A percentile compares a stretch with the other conserved stretches of the same genome.
phyloP scores from a whole-genome alignment of 2,888 invertebrate genomes.

The Leptothorax acervorum region DNA sequence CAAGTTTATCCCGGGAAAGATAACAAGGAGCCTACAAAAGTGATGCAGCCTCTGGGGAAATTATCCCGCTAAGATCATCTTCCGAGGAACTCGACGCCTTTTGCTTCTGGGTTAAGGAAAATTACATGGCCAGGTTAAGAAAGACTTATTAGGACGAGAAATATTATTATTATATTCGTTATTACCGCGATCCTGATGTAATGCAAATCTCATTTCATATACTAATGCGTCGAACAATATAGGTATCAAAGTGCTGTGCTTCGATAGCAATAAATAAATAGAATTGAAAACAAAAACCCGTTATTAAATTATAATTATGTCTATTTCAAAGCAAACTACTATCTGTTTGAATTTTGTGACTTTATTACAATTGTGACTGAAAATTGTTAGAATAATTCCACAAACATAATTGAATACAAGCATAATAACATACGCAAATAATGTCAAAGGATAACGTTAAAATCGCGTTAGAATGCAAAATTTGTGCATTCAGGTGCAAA shows the following conservation, averaged over 20 bases:
- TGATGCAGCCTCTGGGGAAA: conserved; percentile 52
- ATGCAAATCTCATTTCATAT: conserved; percentile 25
- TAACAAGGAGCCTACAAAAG: conserved; percentile 48
- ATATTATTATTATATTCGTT: conserved; percentile 33
- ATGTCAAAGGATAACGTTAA: neutral
- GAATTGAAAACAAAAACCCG: neutral
- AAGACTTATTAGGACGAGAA: conserved; percentile 21
- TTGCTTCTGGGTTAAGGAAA: conserved; percentile 28
- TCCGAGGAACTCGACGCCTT: conserved; percentile 36
- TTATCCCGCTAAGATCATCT: conserved; percentile 49
- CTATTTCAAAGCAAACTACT: neutral
- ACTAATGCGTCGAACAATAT: too few relatives aligned
- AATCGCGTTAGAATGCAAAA: neutral
- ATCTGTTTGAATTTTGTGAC: neutral
- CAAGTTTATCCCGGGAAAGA: conserved; percentile 37
- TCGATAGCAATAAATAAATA: neutral
- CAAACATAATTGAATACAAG: neutral
- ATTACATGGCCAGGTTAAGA: conserved; percentile 29
- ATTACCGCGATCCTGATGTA: conserved; percentile 10
- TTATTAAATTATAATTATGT: neutral
- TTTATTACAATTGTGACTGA: neutral
- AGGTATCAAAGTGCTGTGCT: neutral
- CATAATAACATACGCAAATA: neutral
- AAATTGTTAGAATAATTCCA: neutral
- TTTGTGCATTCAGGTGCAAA: neutral